Percentiles rank a stretch among this genome's conserved stretches.
phyloP scores from a whole-genome alignment of 37 sponge, comb jelly and placozoan species.

The Haliclona indistincta region DNA sequence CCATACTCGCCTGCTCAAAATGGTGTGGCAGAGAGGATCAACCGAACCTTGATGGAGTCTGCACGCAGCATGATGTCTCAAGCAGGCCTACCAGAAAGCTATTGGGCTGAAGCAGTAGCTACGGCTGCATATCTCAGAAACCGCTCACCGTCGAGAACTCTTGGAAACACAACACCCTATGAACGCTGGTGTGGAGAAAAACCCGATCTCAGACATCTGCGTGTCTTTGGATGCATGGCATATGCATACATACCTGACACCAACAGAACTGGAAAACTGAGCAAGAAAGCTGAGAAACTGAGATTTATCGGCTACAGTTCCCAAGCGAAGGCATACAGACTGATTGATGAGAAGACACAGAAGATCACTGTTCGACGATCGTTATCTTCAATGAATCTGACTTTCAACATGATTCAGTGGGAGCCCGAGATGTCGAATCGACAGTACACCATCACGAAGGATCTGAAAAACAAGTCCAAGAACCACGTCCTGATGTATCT shows the following conservation, averaged over 20 bases:
- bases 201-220: conserved; percentile 6
- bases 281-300: conserved; percentile 5
- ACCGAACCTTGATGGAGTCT: conserved; percentile 1
- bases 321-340: neutral
- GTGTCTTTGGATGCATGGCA: neutral
- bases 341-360: conserved; percentile 7
- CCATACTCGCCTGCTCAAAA: conserved; percentile 5
- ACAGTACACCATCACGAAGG: too few species aligned
- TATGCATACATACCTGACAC: conserved; percentile 8
- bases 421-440: too few species aligned
- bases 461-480: too few species aligned
- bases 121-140: neutral
- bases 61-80: conserved; percentile 25
- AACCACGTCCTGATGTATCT: too few species aligned
- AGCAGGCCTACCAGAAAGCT: conserved; percentile 10
- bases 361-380: neutral
- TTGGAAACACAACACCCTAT: neutral
- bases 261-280: conserved; percentile 6
- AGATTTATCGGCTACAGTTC: neutral
- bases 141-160: neutral
- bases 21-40: neutral
- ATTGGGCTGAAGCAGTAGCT: conserved; percentile 12
- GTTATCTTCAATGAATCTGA: conserved; percentile 14
- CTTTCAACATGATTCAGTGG: conserved; percentile 33
- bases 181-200: neutral